phyloP scores from a whole-genome alignment of 2,797 vertebrate genomes.

The Sebastes minor region DNA sequence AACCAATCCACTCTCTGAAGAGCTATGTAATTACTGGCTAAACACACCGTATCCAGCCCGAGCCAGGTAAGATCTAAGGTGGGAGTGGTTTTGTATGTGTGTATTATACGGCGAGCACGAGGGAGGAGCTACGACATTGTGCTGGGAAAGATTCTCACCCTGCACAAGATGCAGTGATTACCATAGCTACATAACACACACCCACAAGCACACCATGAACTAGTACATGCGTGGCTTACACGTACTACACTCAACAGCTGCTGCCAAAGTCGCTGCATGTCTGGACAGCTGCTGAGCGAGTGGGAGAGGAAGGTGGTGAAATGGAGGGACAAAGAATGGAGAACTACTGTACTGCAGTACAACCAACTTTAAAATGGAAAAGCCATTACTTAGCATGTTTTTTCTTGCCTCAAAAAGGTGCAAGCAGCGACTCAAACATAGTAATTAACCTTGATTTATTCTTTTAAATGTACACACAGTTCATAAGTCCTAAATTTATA shows the following conservation, averaged over 20 bases:
- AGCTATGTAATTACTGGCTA: slow-evolving; percentile 9
- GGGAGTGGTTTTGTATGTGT: not conserved
- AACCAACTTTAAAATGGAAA: not conserved
- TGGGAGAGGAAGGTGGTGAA: slow-evolving; percentile 33
- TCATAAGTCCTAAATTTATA: not conserved
- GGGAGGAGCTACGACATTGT: slow-evolving; percentile 59
- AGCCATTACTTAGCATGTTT: not conserved
- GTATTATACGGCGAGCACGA: slow-evolving; percentile 39
- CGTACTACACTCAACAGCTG: slow-evolving; percentile 54
- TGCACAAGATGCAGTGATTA: slow-evolving; percentile 14
- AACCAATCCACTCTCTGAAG: slow-evolving; percentile 11
- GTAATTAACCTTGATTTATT: not conserved
- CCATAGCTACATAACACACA: slow-evolving; percentile 26
- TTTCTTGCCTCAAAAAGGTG: not conserved
- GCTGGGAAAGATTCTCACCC: slow-evolving; percentile 22
- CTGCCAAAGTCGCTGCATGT: slow-evolving; percentile 64
- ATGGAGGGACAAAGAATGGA: not conserved
- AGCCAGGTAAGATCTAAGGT: slow-evolving; percentile 50
- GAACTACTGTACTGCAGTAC: not conserved
- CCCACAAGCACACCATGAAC: slow-evolving; percentile 24
- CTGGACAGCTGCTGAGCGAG: slow-evolving; percentile 72
- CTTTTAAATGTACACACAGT: not conserved
- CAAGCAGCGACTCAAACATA: not conserved
- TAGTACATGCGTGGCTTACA: slow-evolving; percentile 26
- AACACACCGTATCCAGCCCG: slow-evolving; percentile 10